Evolutionary conservation across 2,888 invertebrate genomes (phyloP).

Genomic region (Suillia variegata): DNA sequence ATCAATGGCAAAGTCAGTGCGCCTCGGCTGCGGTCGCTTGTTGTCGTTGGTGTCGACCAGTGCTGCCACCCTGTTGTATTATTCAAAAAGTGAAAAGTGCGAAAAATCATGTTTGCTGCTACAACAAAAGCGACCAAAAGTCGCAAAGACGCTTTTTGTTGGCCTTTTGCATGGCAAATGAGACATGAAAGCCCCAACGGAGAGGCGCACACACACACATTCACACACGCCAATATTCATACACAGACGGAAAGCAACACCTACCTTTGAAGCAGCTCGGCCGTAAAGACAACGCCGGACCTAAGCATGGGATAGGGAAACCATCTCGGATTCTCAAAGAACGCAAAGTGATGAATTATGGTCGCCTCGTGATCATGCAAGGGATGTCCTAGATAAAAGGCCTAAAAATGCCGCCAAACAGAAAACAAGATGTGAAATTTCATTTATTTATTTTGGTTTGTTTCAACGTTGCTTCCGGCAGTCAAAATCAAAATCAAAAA

Average conservation of each 20-base stretch:
- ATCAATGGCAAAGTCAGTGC: slow-evolving; percentile 74
- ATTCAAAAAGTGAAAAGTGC: slow-evolving; percentile 23
- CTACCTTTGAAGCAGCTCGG: slow-evolving; percentile 67
- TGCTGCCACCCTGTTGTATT: slow-evolving; percentile 32
- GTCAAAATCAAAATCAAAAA: too few relatives aligned
- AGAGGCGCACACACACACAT: too few relatives aligned
- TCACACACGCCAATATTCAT: too few relatives aligned
- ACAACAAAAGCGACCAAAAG: too few relatives aligned
- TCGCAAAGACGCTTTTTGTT: slow-evolving; percentile 2
- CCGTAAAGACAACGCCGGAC: slow-evolving; percentile 78
- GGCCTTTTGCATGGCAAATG: neutral
- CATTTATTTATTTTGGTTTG: too few relatives aligned
- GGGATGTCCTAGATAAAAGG: slow-evolving; percentile 77
- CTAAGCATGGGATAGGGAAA: slow-evolving; percentile 83
- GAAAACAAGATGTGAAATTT: too few relatives aligned
- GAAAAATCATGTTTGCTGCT: slow-evolving; percentile 12
- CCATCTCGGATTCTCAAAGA: slow-evolving; percentile 72
- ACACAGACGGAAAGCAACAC: too few relatives aligned
- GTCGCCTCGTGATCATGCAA: slow-evolving; percentile 80
- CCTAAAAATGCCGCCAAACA: slow-evolving; percentile 59
- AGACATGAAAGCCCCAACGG: slow-evolving; percentile 15
- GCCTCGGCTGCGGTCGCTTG: slow-evolving; percentile 27
- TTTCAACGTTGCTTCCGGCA: too few relatives aligned
- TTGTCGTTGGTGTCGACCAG: slow-evolving; percentile 24
- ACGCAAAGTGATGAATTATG: slow-evolving; percentile 90